Percentiles rank a stretch among this genome's conserved stretches.
Evolutionary conservation across 2,888 invertebrate species (phyloP).

Genomic region (Cancer borealis): DNA sequence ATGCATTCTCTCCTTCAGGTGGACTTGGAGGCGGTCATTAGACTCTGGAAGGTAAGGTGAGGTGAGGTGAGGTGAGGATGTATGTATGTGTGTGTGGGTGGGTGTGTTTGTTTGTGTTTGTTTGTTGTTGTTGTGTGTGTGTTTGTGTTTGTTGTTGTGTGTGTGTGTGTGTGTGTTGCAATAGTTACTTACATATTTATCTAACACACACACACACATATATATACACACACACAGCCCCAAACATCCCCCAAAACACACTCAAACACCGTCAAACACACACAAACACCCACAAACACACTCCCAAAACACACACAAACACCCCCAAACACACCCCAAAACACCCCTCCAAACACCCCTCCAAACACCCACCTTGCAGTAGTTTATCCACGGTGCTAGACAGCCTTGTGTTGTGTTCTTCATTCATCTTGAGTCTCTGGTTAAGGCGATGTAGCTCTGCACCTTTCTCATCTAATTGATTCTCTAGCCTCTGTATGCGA

Average conservation of each 20-base stretch:
- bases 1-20: conserved; percentile 99
- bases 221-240: too few relatives aligned
- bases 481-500: conserved; percentile 94
- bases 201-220: too few relatives aligned
- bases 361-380: conserved; percentile 84
- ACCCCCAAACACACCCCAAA: not conserved
- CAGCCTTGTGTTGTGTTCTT: conserved; percentile 97
- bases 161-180: too few relatives aligned
- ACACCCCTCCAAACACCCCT: not conserved
- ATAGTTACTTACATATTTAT: too few relatives aligned
- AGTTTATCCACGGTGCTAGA: conserved; percentile 98
- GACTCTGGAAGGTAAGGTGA: conserved; percentile 84
- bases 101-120: too few relatives aligned
- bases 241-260: too few relatives aligned
- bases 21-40: conserved; percentile 98
- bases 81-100: too few relatives aligned
- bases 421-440: conserved; percentile 95
- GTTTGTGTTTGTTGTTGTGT: too few relatives aligned
- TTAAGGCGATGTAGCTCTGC: conserved; percentile 86
- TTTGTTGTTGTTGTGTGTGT: too few relatives aligned
- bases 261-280: too few relatives aligned
- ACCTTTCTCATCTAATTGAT: conserved; percentile 95
- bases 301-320: not conserved
- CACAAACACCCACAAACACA: not conserved
- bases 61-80: too few relatives aligned